Percentiles rank a stretch among this genome's conserved stretches.
Conservation (phyloP, 2,113 vertebrate species). For the Sarotherodon lohbergeri region DNA sequence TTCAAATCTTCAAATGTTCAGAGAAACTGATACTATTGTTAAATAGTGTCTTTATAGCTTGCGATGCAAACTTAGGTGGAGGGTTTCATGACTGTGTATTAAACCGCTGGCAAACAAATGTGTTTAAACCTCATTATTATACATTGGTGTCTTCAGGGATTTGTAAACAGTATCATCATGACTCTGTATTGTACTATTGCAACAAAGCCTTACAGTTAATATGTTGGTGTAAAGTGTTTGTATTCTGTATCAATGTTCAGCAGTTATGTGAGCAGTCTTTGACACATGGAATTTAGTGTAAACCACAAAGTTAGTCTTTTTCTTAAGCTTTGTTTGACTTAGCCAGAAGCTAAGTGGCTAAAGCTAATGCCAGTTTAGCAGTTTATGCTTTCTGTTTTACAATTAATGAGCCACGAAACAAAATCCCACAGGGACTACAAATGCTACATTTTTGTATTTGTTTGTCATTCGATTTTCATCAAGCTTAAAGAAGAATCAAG, state of each 20-base stretch:
- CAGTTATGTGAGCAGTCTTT: background rate
- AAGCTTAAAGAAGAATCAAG: background rate
- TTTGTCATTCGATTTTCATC: background rate
- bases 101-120: background rate
- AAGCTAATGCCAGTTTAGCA: background rate
- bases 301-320: background rate
- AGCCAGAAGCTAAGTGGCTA: background rate
- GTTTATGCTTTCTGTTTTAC: background rate
- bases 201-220: constrained; percentile 6
- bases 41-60: background rate
- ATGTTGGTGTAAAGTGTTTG: background rate
- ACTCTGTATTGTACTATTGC: constrained; percentile 1
- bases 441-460: background rate
- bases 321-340: background rate
- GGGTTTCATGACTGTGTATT: background rate
- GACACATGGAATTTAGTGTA: background rate
- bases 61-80: background rate
- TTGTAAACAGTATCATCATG: background rate
- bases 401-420: background rate
- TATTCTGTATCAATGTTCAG: constrained; percentile 5
- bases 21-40: background rate
- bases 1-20: background rate
- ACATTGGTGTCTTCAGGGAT: constrained; percentile 32
- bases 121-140: background rate
- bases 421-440: background rate